phyloP scores from a whole-genome alignment of 2,888 invertebrate genomes.

The Torymus auratus region DNA sequence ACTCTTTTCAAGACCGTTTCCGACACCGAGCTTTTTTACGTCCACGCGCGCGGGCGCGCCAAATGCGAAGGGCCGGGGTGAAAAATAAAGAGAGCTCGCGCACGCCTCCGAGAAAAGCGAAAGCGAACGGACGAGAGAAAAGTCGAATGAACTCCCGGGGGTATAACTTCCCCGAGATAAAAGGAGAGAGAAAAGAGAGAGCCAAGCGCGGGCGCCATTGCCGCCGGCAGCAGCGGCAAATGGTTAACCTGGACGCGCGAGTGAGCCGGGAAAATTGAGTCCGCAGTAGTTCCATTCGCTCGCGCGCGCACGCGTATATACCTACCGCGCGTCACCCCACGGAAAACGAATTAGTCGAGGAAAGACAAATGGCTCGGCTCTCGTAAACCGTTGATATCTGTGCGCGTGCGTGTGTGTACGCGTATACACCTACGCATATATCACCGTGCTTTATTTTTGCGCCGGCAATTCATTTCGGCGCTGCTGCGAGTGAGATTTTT shows the following conservation, averaged over 20 bases:
- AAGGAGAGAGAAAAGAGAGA: conserved; percentile 43
- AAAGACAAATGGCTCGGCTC: conserved; percentile 57
- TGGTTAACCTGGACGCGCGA: conserved; percentile 55
- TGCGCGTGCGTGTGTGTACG: neutral
- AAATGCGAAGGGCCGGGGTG: neutral
- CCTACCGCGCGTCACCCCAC: conserved; percentile 17
- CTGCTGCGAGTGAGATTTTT: conserved; percentile 21
- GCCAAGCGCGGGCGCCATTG: conserved; percentile 41
- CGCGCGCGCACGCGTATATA: neutral
- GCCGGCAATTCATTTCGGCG: conserved; percentile 35
- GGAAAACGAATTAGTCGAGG: conserved; percentile 59
- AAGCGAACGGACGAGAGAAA: neutral
- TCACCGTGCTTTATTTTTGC: conserved; percentile 45
- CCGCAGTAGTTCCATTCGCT: conserved; percentile 34
- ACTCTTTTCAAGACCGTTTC: no score
- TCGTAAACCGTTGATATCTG: conserved; percentile 42
- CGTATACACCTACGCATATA: neutral
- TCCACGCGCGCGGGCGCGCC: no score
- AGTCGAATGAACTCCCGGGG: conserved; percentile 30
- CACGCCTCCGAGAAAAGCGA: neutral
- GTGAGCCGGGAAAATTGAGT: conserved; percentile 60
- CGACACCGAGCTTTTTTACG: no score
- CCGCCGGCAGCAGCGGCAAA: conserved; percentile 54
- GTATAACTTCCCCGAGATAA: conserved; percentile 10
- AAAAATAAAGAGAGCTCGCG: conserved; percentile 10